Percentiles rank a stretch among this genome's conserved stretches.
These are phyloP conservation scores for Melanargia galathea DNA, from an alignment of 2,888 invertebrate species.

Conservation along the genomic window DNA sequence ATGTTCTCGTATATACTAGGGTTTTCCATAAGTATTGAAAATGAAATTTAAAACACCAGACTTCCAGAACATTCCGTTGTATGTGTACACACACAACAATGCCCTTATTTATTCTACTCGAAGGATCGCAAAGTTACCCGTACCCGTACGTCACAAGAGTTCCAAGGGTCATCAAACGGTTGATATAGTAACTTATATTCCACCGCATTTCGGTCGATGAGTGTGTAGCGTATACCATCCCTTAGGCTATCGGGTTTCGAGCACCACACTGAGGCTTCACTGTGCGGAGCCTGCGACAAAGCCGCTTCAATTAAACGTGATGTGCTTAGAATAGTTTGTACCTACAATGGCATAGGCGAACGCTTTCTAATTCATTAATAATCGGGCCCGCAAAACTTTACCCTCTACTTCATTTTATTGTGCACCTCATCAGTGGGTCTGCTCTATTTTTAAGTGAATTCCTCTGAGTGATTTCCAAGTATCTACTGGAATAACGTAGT, in stretches of 20 bases:
- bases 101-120: conserved; percentile 7
- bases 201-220: conserved; percentile 39
- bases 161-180: conserved; percentile 31
- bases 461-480: no score
- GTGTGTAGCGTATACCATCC: conserved; percentile 36
- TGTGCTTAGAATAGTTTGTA: conserved; percentile 37
- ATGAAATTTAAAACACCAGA: not conserved
- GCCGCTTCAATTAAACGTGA: conserved; percentile 39
- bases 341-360: conserved; percentile 34
- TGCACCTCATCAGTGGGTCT: not conserved
- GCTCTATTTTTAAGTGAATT: not conserved
- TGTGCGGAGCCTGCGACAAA: conserved; percentile 38
- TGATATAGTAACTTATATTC: conserved; percentile 41
- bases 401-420: conserved; percentile 4
- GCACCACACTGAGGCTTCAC: conserved; percentile 44
- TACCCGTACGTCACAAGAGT: conserved; percentile 8
- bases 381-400: conserved; percentile 11
- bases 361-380: conserved; percentile 37
- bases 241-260: conserved; percentile 42
- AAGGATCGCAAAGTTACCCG: conserved; percentile 4
- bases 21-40: no score
- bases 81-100: not conserved
- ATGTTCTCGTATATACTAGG: no score
- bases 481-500: no score
- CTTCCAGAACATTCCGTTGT: no score